Evolutionary conservation across 2,113 vertebrate genomes (phyloP).

Genomic region (Oryzias melastigma): DNA sequence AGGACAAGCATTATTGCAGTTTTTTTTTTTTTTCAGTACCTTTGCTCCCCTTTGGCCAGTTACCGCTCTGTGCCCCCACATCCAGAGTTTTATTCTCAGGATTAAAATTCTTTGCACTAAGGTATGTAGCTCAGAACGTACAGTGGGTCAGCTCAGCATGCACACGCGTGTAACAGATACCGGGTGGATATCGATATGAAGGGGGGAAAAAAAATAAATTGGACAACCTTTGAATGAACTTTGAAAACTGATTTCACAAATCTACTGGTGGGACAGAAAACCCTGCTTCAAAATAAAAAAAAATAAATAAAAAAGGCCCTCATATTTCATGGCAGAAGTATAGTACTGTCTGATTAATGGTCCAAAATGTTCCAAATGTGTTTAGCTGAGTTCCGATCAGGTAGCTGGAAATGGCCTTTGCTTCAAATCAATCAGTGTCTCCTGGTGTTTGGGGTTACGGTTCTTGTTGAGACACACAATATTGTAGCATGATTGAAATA

Average conservation of each 20-base stretch:
- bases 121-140: not conserved
- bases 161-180: too few species aligned
- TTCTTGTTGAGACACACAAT: too few species aligned
- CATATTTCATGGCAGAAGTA: not conserved
- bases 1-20: too few species aligned
- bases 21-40: not conserved
- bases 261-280: not conserved
- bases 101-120: not conserved
- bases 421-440: not conserved
- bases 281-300: not conserved
- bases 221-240: too few species aligned
- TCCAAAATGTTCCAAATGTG: not conserved
- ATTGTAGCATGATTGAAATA: too few species aligned
- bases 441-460: not conserved
- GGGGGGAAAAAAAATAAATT: too few species aligned
- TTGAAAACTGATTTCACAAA: not conserved
- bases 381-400: not conserved
- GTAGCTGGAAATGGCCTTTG: not conserved
- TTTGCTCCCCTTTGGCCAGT: too few species aligned
- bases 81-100: not conserved
- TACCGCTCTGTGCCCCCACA: not conserved
- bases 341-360: not conserved
- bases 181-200: too few species aligned
- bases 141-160: not conserved
- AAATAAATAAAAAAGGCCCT: too few species aligned